Evolutionary conservation across 53 echinoderm and acorn worm genomes (phyloP).

Genomic region (Stichopus horrens): DNA sequence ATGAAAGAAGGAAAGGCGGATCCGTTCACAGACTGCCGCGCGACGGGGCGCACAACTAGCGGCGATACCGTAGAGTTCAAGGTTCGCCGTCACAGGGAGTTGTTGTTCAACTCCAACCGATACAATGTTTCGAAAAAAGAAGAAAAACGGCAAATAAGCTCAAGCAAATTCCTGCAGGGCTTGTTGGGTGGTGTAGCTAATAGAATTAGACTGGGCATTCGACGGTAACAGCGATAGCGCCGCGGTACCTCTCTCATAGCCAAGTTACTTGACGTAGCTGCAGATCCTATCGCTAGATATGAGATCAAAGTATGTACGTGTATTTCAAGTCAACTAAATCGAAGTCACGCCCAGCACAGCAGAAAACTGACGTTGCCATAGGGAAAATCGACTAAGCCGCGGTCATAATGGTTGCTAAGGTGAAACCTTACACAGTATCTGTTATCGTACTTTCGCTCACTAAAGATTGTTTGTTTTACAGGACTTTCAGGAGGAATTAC

Average conservation of each 20-base stretch:
- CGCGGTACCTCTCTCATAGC: slow-evolving; percentile 17
- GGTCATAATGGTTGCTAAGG: background rate
- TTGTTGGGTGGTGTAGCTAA: slow-evolving; percentile 48
- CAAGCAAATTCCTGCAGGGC: slow-evolving; percentile 43
- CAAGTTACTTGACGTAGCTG: slow-evolving; percentile 5
- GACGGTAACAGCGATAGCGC: slow-evolving; percentile 29
- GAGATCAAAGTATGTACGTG: too few species aligned
- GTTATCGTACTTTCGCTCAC: background rate
- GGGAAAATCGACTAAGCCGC: slow-evolving; percentile 9
- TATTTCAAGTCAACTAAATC: too few species aligned
- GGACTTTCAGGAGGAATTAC: slow-evolving; percentile 21
- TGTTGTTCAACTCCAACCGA: slow-evolving; percentile 25
- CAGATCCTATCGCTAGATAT: background rate
- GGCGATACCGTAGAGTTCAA: slow-evolving; percentile 37
- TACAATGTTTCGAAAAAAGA: slow-evolving; percentile 49
- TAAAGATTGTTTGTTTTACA: slow-evolving; percentile 30
- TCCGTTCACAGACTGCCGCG: slow-evolving; percentile 28
- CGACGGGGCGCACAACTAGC: slow-evolving; percentile 42
- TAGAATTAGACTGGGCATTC: slow-evolving; percentile 41
- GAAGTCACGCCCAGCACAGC: background rate
- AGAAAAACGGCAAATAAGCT: background rate
- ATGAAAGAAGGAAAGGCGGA: slow-evolving; percentile 36
- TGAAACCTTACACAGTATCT: too few species aligned
- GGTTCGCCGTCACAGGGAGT: slow-evolving; percentile 14
- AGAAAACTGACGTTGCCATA: background rate